Percentiles rank a stretch among this genome's conserved stretches.
Conservation (phyloP, 2,888 invertebrate species). For the Buathra laborator region DNA sequence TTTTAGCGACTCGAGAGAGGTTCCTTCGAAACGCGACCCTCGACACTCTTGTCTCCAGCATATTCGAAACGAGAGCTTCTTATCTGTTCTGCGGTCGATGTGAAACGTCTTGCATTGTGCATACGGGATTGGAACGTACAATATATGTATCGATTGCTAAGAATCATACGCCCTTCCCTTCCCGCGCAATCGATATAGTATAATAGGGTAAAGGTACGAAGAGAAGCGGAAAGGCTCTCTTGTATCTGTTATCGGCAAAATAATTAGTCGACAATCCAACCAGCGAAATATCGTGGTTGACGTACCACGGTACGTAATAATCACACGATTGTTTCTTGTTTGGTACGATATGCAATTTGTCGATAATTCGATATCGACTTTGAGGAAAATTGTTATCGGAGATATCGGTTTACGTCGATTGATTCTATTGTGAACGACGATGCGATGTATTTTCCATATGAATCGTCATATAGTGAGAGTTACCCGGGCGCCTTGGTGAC, state of each 20-base stretch:
- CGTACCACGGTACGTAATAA: constrained; percentile 1
- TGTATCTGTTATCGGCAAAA: constrained; percentile 43
- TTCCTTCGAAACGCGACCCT: neutral
- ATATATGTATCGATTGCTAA: neutral
- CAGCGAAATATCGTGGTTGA: constrained; percentile 33
- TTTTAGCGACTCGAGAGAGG: constrained; percentile 75
- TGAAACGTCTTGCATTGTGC: constrained; percentile 4
- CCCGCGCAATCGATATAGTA: neutral
- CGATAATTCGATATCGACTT: constrained; percentile 1
- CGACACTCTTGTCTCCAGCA: constrained; percentile 20
- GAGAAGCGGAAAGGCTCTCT: constrained; percentile 33
- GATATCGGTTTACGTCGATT: neutral
- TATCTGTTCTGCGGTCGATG: constrained; percentile 14
- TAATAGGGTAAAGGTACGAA: neutral
- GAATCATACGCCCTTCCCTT: neutral
- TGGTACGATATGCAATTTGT: neutral
- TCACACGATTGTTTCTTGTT: neutral
- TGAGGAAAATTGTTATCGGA: neutral
- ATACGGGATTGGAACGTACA: neutral
- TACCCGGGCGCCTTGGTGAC: too few relatives aligned
- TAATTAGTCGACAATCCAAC: constrained; percentile 39
- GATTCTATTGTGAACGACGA: too few relatives aligned
- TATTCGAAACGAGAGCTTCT: constrained; percentile 13
- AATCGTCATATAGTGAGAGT: too few relatives aligned
- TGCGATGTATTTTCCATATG: too few relatives aligned